phyloP scores from a whole-genome alignment of 2,888 invertebrate species.

The Ischnura elegans region DNA sequence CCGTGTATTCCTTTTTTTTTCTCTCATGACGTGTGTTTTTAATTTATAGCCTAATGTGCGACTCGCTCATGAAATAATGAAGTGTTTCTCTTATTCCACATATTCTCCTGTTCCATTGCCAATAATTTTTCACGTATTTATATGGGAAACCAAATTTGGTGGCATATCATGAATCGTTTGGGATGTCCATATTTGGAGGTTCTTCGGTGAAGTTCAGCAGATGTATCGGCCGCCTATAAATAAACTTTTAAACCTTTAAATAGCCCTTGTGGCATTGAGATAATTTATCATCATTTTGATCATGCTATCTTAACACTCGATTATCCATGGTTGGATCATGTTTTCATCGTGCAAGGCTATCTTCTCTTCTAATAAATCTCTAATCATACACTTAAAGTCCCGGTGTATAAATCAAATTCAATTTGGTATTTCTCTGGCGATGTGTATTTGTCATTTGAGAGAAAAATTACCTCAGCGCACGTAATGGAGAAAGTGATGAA shows the following conservation, averaged over 20 bases:
- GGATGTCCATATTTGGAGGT: not conserved
- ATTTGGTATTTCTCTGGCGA: not conserved
- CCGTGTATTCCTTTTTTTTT: too few species aligned
- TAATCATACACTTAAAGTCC: not conserved
- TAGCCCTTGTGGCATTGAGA: not conserved
- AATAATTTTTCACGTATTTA: not conserved
- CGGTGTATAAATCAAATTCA: not conserved
- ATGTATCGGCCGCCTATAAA: not conserved
- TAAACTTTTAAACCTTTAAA: too few species aligned
- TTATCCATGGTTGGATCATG: not conserved
- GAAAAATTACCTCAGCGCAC: not conserved
- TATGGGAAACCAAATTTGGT: not conserved
- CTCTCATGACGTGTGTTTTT: too few species aligned
- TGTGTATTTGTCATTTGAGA: not conserved
- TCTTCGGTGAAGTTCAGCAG: not conserved
- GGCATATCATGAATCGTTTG: not conserved
- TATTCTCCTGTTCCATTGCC: not conserved
- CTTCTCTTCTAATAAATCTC: not conserved
- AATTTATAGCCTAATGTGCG: too few species aligned
- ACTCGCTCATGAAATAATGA: too few species aligned
- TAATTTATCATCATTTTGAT: not conserved
- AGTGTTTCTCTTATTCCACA: not conserved
- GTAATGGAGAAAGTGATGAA: not conserved
- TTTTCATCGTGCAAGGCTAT: not conserved
- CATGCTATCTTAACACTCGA: not conserved